A percentile compares a stretch with the other conserved stretches of the same genome.
phyloP scores from a whole-genome alignment of 2,797 vertebrate genomes.

The Lagorchestes hirsutus region DNA sequence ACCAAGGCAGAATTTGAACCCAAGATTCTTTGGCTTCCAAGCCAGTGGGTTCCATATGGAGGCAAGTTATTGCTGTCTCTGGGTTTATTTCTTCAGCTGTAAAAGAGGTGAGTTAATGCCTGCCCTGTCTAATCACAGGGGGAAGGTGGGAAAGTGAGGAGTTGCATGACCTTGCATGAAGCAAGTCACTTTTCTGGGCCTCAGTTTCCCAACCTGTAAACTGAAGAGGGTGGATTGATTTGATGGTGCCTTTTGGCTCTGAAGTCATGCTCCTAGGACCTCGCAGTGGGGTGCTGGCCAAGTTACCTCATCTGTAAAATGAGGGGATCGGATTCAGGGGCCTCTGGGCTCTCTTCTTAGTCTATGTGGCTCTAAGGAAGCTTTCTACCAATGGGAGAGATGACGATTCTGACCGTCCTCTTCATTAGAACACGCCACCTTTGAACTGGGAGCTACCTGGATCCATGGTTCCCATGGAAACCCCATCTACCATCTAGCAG shows the following conservation, averaged over 20 bases:
- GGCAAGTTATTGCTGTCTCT: background rate
- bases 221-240: background rate
- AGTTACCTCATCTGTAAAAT: no score
- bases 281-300: no score
- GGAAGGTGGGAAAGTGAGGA: background rate
- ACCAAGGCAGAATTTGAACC: background rate
- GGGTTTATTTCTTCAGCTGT: background rate
- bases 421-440: constrained; percentile 92
- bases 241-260: background rate
- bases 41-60: background rate
- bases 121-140: background rate
- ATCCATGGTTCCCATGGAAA: constrained; percentile 99
- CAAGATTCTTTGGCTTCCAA: background rate
- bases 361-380: background rate
- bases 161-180: background rate
- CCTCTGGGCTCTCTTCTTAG: background rate
- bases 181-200: background rate
- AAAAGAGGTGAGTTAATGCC: background rate
- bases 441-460: constrained; percentile 99
- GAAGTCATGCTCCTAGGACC: background rate
- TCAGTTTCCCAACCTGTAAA: background rate
- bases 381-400: background rate
- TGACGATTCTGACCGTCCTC: constrained; percentile 18
- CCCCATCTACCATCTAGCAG: constrained; percentile 98
- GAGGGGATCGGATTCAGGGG: background rate